Evolutionary conservation across 2,113 vertebrate species (phyloP).

Genomic region (Rutilus rutilus): DNA sequence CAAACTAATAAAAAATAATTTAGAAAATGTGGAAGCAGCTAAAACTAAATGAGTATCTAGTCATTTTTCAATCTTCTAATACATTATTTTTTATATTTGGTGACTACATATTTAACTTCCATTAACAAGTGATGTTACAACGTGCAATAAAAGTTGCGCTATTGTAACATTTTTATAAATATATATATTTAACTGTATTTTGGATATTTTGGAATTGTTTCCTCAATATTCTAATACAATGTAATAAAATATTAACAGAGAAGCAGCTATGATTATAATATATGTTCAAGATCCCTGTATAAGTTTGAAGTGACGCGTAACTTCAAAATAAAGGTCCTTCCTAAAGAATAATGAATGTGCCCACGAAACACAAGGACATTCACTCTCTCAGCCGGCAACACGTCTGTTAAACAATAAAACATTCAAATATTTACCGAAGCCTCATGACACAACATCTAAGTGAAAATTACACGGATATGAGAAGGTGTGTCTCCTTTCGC

Average conservation of each 20-base stretch:
- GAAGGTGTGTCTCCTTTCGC: neutral
- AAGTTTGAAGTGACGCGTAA: neutral
- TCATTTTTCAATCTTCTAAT: neutral
- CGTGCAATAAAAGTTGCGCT: neutral
- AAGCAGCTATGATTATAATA: neutral
- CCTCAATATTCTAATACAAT: too few species aligned
- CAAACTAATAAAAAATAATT: neutral
- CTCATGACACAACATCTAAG: neutral
- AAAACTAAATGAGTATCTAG: neutral
- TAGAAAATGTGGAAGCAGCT: neutral
- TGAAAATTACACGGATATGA: neutral
- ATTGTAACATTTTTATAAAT: neutral
- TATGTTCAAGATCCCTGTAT: neutral
- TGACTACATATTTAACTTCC: neutral
- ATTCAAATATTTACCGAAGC: conserved; percentile 18
- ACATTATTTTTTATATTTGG: neutral
- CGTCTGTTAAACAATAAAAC: neutral
- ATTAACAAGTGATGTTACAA: neutral
- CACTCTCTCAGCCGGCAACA: neutral
- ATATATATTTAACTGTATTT: neutral
- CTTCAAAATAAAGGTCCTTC: conserved; percentile 32
- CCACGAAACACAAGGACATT: neutral
- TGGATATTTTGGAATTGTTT: too few species aligned
- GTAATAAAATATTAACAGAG: neutral
- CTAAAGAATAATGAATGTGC: neutral